A percentile compares a stretch with the other conserved stretches of the same genome.
phyloP scores from a whole-genome alignment of 2,113 vertebrate species.

The Dolichallabes microphthalmus region DNA sequence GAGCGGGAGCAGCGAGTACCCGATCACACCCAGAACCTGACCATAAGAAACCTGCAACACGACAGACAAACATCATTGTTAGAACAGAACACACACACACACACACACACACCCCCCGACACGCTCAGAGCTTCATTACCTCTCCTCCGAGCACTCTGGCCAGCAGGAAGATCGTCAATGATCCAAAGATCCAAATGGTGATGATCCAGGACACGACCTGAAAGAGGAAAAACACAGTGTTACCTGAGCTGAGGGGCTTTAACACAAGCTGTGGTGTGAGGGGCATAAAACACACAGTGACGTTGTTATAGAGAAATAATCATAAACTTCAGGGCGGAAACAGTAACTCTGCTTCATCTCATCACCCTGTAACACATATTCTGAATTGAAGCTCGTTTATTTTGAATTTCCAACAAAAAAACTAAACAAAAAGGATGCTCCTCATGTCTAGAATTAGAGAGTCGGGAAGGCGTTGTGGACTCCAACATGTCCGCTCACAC shows the following conservation, averaged over 20 bases:
- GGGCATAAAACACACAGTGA: not conserved
- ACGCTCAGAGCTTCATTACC: conserved; percentile 67
- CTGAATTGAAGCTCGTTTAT: not conserved
- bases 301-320: not conserved
- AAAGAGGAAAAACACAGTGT: not conserved
- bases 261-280: not conserved
- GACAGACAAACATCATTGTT: not conserved
- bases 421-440: too few species aligned
- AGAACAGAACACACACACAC: not conserved
- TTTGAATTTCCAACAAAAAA: not conserved
- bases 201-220: conserved; percentile 99
- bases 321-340: not conserved
- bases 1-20: conserved; percentile 96
- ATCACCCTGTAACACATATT: too few species aligned
- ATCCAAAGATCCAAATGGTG: conserved; percentile 99
- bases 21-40: conserved; percentile 97
- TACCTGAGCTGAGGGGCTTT: not conserved
- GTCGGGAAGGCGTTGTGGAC: not conserved
- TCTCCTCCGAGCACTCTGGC: conserved; percentile 97
- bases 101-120: not conserved
- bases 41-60: conserved; percentile 88
- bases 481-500: too few species aligned
- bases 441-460: not conserved
- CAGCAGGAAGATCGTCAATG: conserved; percentile 93
- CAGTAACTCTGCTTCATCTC: too few species aligned